Conservation (phyloP, 2,797 vertebrate genomes). For the Enteromius viviparus region DNA sequence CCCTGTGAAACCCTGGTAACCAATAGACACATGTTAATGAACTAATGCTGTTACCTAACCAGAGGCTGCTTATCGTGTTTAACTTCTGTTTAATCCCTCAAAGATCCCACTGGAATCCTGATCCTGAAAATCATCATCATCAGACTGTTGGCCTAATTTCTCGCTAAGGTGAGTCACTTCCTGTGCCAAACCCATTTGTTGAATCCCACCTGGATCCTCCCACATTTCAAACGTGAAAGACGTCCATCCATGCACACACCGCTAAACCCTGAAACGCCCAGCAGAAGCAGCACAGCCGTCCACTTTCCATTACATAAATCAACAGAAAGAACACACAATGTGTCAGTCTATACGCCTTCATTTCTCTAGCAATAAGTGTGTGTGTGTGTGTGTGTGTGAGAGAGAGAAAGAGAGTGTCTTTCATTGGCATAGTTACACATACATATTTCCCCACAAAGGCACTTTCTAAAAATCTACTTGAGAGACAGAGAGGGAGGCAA, state of each 20-base stretch:
- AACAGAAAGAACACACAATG: background rate
- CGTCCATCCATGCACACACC: background rate
- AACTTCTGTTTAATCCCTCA: background rate
- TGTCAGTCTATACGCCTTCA: background rate
- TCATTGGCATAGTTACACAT: background rate
- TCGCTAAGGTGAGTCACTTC: constrained; percentile 27
- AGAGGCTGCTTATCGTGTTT: background rate
- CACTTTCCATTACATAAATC: constrained; percentile 23
- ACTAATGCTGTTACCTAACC: background rate
- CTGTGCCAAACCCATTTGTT: constrained; percentile 1
- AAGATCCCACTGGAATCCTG: background rate
- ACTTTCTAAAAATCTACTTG: background rate
- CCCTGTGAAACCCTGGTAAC: background rate
- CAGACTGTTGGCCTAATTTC: constrained; percentile 8
- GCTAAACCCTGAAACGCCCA: constrained; percentile 26
- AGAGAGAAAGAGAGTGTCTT: background rate
- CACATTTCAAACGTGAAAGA: constrained; percentile 12
- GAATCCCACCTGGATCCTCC: constrained; percentile 31
- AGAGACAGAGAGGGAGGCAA: background rate
- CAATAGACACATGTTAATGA: background rate
- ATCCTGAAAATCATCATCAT: background rate
- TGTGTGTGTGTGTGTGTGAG: background rate
- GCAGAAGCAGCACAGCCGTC: background rate
- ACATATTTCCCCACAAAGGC: background rate
- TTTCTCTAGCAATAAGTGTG: background rate